Base-by-base conservation (phyloP, 2,797 vertebrate species). In the Ispidina picta region DNA sequence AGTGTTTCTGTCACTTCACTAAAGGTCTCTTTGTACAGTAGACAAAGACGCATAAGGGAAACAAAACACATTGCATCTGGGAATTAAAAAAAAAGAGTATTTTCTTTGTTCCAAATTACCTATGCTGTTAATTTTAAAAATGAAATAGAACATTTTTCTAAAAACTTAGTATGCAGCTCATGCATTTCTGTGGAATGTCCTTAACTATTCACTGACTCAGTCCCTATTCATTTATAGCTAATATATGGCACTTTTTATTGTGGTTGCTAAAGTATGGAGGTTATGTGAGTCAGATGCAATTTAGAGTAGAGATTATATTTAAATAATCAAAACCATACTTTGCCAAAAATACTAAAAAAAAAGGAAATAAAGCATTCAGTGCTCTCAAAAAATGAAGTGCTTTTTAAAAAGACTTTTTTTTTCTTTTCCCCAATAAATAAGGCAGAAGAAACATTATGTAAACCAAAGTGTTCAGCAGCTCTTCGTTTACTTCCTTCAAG, bases 291-390 rank as follows among this genome's bases (percentile, higher is more conserved):
- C 94, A 96, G 86, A 89, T 94, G 70, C 81, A 96, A 90, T 96
- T 97, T 90, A 96, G 93, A 97, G 96, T 91, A 93, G 95, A 97
- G 83, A 97, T 97, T 97, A 96, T 96, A 91, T 96, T 94, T 96
- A 95, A 97, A 93, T 96, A 96, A 97, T 97, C 91, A 96, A 95
- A 97, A 94, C 72, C 49, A 92, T 89, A 39, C 71, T 96, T 95
- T 94, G 75, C 91, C 91, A 82, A 95, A 97, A 96, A 96, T 91
- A 90, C 35, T 83, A 29, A 31, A 68, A 83, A 68, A 83, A 91
- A 76, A 58, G 20, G 65, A 59, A 74, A 72, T 59, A 86, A 93
- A 83, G 55, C 71, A 77, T 95, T 73, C 73, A 91, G 19, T 86
- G 78, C 94, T 86, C 95, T 96, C 91, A 94, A 96, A 96, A 94